Base-by-base conservation (phyloP, 2,888 invertebrate species). In the Odontothrips loti region DNA sequence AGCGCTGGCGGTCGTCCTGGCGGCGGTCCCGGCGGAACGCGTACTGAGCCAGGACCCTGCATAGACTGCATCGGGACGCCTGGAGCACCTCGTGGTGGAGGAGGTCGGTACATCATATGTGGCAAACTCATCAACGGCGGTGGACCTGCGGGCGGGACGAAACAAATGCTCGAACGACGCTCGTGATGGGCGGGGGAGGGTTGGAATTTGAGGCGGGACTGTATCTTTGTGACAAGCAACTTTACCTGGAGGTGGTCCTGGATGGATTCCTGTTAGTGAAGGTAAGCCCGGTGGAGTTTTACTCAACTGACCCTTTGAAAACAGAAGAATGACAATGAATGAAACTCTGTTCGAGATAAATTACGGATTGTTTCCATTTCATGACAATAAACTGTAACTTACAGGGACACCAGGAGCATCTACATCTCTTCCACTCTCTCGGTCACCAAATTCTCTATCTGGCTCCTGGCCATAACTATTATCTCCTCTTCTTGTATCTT, bases 31-130 rank as follows among this genome's bases (percentile, higher is more conserved):
- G 86, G 86, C 47, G 87, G 87, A 47, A 87, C 86, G 81, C 89
- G 3, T 90, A 90, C 1, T 90, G 89, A 83, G n/a, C n/a, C n/a
- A n/a, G n/a, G n/a, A 90, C 87, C 68, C 68, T 58, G 58, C 11
- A 75, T 58, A 15, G 58, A 6, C 15, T 17, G 58, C 86, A 88
- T 87, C 80, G 88, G 86, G 0, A 90, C 34, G 34, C 34, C 89
- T 82, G 83, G 83, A 47, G 87, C 87, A 83, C 88, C 86, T 43
- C 34, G 20, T 88, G 88, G 87, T 9, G 88, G 88, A 29, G 91
- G 91, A 17, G 91, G 91, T 29, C 91, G 86, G 83, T 90, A 90
- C 86, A 91, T 89, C 85, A 90, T 89, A 12, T 91, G 85, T 20
- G 85, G 85, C 63, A 85, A 83, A 48, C 84, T 83, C 68, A 84